Conservation (phyloP, 2,888 invertebrate species). For the Lutraria lutraria region DNA sequence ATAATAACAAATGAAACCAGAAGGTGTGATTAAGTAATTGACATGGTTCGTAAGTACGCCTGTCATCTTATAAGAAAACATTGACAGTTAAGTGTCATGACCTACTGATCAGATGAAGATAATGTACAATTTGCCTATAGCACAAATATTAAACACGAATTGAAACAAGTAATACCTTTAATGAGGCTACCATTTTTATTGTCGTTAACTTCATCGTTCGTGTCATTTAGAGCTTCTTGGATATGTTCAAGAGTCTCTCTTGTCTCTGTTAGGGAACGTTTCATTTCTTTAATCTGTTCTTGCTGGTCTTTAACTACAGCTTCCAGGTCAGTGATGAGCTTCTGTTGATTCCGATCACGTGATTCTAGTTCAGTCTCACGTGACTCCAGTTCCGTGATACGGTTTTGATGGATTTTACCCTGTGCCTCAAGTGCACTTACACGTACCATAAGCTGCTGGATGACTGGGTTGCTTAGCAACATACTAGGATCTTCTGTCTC, state of each 20-base stretch:
- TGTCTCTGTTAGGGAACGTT: not conserved
- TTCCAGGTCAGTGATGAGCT: not conserved
- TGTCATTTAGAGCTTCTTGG: not conserved
- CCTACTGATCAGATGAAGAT: no score
- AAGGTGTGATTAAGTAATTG: no score
- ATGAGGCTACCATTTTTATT: not conserved
- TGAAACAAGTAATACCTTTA: not conserved
- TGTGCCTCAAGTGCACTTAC: not conserved
- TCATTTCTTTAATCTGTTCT: not conserved
- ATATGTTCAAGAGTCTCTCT: no score
- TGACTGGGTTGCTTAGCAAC: not conserved
- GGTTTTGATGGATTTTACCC: not conserved
- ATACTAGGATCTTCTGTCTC: not conserved
- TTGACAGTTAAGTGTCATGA: no score
- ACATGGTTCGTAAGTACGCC: no score
- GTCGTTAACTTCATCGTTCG: not conserved
- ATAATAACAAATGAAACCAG: no score
- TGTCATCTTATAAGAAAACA: no score
- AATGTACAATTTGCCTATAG: no score
- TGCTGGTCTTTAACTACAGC: not conserved
- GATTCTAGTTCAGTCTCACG: not conserved
- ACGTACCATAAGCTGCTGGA: not conserved
- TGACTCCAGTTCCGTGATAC: not conserved
- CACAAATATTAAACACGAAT: not conserved
- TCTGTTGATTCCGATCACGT: not conserved